Evolutionary conservation across 2,888 invertebrate genomes (phyloP), one percentile per base, ranked within the genome.

Genomic region (Hesperia comma): DNA sequence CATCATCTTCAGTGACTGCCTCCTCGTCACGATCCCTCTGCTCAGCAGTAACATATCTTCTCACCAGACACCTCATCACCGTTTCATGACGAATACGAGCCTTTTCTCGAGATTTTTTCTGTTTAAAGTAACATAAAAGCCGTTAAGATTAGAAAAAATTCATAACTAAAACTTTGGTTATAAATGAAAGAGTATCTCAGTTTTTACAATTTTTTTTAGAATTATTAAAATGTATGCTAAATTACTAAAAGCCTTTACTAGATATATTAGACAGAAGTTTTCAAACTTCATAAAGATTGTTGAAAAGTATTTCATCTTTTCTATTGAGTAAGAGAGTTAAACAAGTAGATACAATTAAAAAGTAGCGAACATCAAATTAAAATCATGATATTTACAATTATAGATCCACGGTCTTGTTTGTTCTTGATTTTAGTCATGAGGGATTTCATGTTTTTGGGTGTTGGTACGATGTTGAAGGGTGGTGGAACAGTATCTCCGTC

Each of bases 1-100:
- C 97, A 86, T 99, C 99, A 87, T 99, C 99, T 83, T 99, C 99
- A 0, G 98, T 98, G 26, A 99, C 97, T 8, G 98, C 97, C 70
- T 96, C 97, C 63, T 98, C 97, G 82, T 99, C 98, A 60, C 97
- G 94, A 72, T 97, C 97, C 54, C 96, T 91, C 84, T 98, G 98
- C 83, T 97, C 97, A 0, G 96, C 95, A 0, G 97, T 98, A 15
- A 99, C 96, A 92, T 98, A 99, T 43, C 99, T 94, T 63, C 98
- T 95, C 26, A 99, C 96, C 69, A 99, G 88, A 61, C 98, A 94
- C 71, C 96, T 94, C 96, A 99, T 98, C 6, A 99, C 96, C 40
- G 95, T 94, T 87, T 98, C 96, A 84, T 98, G 97, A 53, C 96
- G 93, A 58, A 94, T 93, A 73, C 94, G 90, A 0, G 96, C 95